A percentile compares a stretch with the other conserved stretches of the same genome.
These are phyloP conservation scores for Leucophenga maculata DNA, from an alignment of 2,888 invertebrate species.

Conservation along the genomic window DNA sequence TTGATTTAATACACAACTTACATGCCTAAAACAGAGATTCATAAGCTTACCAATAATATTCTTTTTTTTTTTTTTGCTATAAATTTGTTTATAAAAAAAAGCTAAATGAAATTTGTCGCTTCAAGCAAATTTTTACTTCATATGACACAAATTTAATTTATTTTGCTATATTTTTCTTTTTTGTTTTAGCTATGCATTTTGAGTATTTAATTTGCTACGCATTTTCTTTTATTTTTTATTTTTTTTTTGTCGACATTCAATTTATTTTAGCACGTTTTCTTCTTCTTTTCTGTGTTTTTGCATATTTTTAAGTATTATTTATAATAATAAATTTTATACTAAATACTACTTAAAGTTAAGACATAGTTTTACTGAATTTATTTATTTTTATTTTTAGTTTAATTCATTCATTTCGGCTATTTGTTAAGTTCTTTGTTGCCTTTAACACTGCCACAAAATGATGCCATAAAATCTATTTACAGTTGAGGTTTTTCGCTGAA, in stretches of 20 bases:
- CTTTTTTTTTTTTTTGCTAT: too few relatives aligned
- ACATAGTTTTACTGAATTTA: slow-evolving; percentile 1
- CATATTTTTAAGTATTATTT: slow-evolving; percentile 8
- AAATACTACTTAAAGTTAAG: slow-evolving; percentile 25
- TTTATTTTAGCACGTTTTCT: slow-evolving; percentile 2
- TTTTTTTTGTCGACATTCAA: slow-evolving; percentile 1
- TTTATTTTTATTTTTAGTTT: slow-evolving; percentile 19
- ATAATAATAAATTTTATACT: slow-evolving; percentile 21
- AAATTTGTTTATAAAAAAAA: too few relatives aligned
- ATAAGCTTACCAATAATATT: too few relatives aligned
- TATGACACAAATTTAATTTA: too few relatives aligned
- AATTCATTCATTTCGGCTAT: slow-evolving; percentile 25
- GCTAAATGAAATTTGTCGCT: too few relatives aligned
- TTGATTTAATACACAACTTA: too few relatives aligned
- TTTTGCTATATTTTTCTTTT: slow-evolving; percentile 1
- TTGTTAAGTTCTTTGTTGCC: slow-evolving; percentile 53
- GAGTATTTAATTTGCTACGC: slow-evolving; percentile 31
- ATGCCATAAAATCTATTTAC: slow-evolving; percentile 64
- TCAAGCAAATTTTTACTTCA: too few relatives aligned
- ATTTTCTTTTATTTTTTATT: too few relatives aligned
- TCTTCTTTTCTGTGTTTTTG: background rate
- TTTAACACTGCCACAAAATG: slow-evolving; percentile 49
- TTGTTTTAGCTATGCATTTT: slow-evolving; percentile 13
- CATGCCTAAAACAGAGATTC: too few relatives aligned
- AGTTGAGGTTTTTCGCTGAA: slow-evolving; percentile 46